These are phyloP conservation scores for Eristalinus aeneus DNA, from an alignment of 2,888 invertebrate genomes.

Conservation along the genomic window DNA sequence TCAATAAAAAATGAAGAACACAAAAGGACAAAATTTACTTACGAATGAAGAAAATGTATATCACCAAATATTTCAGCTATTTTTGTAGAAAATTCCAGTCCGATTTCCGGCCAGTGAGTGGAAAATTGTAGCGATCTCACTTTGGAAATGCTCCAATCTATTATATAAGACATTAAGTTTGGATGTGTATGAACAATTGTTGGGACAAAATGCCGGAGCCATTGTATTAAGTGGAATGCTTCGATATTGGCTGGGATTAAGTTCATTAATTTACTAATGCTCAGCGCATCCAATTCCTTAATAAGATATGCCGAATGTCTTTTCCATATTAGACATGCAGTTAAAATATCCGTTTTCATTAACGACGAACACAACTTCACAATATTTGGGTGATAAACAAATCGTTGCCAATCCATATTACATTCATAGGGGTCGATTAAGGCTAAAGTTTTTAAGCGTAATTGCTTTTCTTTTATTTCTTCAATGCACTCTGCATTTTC, in stretches of 20 bases:
- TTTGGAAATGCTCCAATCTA: slow-evolving; percentile 79
- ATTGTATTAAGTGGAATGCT: slow-evolving; percentile 78
- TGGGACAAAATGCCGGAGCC: slow-evolving; percentile 79
- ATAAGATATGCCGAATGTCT: slow-evolving; percentile 78
- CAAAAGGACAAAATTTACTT: slow-evolving; percentile 51
- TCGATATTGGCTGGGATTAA: slow-evolving; percentile 77
- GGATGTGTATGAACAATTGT: slow-evolving; percentile 78
- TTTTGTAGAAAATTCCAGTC: slow-evolving; percentile 79
- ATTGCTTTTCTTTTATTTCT: slow-evolving; percentile 78
- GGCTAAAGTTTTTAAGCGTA: slow-evolving; percentile 78
- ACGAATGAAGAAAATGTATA: slow-evolving; percentile 78
- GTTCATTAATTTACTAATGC: slow-evolving; percentile 75
- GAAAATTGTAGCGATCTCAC: slow-evolving; percentile 78
- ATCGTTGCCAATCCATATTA: slow-evolving; percentile 79
- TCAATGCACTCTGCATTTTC: slow-evolving; percentile 75
- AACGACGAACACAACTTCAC: slow-evolving; percentile 76
- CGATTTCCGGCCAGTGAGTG: slow-evolving; percentile 80
- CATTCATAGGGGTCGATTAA: slow-evolving; percentile 80
- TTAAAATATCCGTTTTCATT: slow-evolving; percentile 77
- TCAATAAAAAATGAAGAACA: neutral
- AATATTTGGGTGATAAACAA: slow-evolving; percentile 78
- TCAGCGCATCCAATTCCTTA: slow-evolving; percentile 75
- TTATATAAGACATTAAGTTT: slow-evolving; percentile 76
- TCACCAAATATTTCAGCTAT: slow-evolving; percentile 78
- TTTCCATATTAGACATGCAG: slow-evolving; percentile 79